Evolutionary conservation across 2,888 invertebrate species (phyloP).

Genomic region (Cancer borealis): DNA sequence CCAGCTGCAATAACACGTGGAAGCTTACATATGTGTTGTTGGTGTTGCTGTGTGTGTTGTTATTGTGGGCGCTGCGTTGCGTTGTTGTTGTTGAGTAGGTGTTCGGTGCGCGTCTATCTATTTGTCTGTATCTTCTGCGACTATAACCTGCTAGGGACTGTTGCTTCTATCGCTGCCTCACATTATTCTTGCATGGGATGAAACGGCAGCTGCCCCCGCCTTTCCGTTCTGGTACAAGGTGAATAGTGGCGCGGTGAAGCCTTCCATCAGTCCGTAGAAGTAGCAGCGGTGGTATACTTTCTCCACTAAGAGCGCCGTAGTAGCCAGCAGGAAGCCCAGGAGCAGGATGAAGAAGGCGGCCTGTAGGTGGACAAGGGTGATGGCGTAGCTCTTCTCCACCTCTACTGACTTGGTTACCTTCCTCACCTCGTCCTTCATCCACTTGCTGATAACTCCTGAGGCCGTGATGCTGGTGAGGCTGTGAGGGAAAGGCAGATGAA

Average conservation of each 20-base stretch:
- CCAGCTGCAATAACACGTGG: not conserved
- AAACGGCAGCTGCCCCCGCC: not conserved
- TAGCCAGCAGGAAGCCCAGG: not conserved
- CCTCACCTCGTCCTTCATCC: conserved; percentile 39
- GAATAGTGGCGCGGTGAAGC: not conserved
- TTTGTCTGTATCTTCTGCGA: not conserved
- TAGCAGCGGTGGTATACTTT: not conserved
- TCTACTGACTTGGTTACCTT: not conserved
- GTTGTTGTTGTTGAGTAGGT: not conserved
- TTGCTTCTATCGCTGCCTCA: not conserved
- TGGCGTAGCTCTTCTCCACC: conserved; percentile 11
- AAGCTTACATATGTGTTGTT: not conserved
- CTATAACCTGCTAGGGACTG: not conserved
- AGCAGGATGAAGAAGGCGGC: conserved; percentile 47
- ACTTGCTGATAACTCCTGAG: conserved; percentile 34
- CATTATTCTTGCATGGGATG: not conserved
- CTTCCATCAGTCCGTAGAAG: not conserved
- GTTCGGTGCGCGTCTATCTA: not conserved
- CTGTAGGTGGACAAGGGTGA: conserved; percentile 30
- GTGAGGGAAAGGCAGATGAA: not conserved
- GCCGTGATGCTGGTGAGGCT: conserved; percentile 33
- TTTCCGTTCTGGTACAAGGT: not conserved
- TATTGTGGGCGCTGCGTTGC: not conserved
- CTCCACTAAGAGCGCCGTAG: not conserved
- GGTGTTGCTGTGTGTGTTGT: not conserved